Evolutionary conservation across 2,888 invertebrate genomes (phyloP).

Genomic region (Coelinius sp.): DNA sequence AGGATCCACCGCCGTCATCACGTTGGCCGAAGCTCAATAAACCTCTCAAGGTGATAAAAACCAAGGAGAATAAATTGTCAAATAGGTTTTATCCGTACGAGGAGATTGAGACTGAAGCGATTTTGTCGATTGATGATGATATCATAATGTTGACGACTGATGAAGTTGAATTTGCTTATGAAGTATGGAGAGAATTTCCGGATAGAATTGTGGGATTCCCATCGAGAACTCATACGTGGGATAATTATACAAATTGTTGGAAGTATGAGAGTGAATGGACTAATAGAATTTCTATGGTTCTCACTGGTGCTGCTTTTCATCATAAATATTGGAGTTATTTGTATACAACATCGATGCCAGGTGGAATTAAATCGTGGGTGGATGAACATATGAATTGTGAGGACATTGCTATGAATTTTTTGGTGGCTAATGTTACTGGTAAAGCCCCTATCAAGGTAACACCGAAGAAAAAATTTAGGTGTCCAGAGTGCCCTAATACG

Average conservation of each 20-base stretch:
- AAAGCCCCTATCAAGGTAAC: conserved; percentile 95
- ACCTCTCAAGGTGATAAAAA: conserved; percentile 91
- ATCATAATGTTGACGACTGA: conserved; percentile 96
- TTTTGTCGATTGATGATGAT: conserved; percentile 95
- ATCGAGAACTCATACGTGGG: conserved; percentile 94
- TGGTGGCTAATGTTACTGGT: conserved; percentile 92
- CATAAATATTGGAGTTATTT: conserved; percentile 97
- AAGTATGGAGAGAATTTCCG: conserved; percentile 96
- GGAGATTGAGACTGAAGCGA: conserved; percentile 97
- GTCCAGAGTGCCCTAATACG: conserved; percentile 93
- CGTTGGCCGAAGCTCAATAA: conserved; percentile 91
- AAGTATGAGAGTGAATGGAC: conserved; percentile 98
- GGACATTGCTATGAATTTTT: conserved; percentile 98
- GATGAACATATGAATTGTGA: conserved; percentile 98
- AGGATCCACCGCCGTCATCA: conserved; percentile 89
- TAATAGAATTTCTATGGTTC: conserved; percentile 94
- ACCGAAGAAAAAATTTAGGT: conserved; percentile 96
- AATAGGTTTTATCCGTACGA: conserved; percentile 96
- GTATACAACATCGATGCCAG: conserved; percentile 91
- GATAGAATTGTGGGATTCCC: conserved; percentile 97
- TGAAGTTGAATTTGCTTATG: conserved; percentile 95
- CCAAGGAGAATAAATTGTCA: conserved; percentile 92
- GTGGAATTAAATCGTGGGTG: conserved; percentile 88
- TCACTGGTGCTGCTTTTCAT: conserved; percentile 97
- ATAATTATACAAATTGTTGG: conserved; percentile 88